These are phyloP conservation scores for Denticeps clupeoides DNA, from an alignment of 2,797 vertebrate species.

Conservation along the genomic window DNA sequence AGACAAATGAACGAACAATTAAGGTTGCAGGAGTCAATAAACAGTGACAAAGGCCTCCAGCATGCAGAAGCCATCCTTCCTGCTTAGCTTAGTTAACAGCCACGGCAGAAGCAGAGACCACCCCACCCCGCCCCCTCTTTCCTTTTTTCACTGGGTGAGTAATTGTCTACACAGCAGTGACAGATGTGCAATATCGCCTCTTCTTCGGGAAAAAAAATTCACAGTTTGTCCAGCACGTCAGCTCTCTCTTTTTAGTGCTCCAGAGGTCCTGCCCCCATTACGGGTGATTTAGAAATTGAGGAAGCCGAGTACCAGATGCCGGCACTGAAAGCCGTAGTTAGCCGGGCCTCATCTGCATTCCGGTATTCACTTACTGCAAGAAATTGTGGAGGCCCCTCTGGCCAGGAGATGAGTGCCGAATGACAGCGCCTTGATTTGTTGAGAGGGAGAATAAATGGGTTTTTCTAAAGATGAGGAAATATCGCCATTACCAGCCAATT, in stretches of 20 bases:
- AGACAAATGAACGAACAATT: constrained; percentile 37
- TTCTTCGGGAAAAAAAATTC: constrained; percentile 82
- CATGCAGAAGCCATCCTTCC: constrained; percentile 26
- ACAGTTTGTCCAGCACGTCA: constrained; percentile 95
- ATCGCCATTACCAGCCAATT: constrained; percentile 99
- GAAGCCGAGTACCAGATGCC: constrained; percentile 65
- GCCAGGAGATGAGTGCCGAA: constrained; percentile 85
- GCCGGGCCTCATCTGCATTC: constrained; percentile 79
- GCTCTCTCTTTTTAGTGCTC: constrained; percentile 87
- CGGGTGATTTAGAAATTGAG: constrained; percentile 94
- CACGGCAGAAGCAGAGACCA: constrained; percentile 43
- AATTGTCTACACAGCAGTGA: constrained; percentile 77
- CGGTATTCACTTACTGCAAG: constrained; percentile 59
- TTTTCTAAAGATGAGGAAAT: constrained; percentile 99
- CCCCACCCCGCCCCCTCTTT: constrained; percentile 15
- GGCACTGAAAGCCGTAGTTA: constrained; percentile 56
- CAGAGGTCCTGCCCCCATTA: constrained; percentile 97
- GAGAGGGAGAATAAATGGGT: constrained; percentile 99
- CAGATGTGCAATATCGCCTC: constrained; percentile 90
- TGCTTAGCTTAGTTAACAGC: constrained; percentile 50
- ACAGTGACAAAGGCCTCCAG: constrained; percentile 28
- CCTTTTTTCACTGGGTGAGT: constrained; percentile 40
- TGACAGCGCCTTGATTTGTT: constrained; percentile 99
- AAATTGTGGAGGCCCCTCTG: constrained; percentile 76
- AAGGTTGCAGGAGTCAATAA: constrained; percentile 32